These are phyloP conservation scores for Stegodyphus dumicola DNA, from an alignment of 1,140 invertebrate genomes.

Conservation along the genomic window DNA sequence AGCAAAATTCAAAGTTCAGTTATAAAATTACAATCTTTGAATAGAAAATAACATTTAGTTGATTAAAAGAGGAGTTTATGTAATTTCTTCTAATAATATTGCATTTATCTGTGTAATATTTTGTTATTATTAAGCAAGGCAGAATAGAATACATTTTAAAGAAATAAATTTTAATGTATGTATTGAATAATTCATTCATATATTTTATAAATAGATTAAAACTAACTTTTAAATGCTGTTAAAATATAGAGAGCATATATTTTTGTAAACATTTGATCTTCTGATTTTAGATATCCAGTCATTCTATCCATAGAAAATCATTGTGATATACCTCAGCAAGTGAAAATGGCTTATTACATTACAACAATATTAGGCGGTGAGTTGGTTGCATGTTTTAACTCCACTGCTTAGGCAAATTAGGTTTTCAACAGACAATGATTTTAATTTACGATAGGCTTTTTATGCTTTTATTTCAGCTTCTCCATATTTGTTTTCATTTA, in stretches of 20 bases:
- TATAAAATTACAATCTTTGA: too few species aligned
- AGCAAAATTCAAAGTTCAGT: too few species aligned
- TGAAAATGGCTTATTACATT: constrained; percentile 82
- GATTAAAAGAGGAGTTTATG: not conserved
- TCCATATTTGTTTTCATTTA: not conserved
- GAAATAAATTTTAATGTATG: not conserved
- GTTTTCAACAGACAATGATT: constrained; percentile 4
- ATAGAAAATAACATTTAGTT: not conserved
- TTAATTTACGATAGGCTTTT: constrained; percentile 49
- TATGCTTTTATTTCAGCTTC: not conserved
- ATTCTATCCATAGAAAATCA: constrained; percentile 97
- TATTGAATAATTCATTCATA: too few species aligned
- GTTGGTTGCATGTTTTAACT: not conserved
- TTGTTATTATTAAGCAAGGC: not conserved
- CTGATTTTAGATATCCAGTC: constrained; percentile 78
- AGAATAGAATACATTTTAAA: not conserved
- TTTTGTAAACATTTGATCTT: not conserved
- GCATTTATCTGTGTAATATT: not conserved
- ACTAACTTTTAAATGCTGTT: not conserved
- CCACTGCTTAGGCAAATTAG: not conserved
- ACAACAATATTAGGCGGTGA: constrained; percentile 61
- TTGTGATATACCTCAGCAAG: constrained; percentile 91
- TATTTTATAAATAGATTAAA: too few species aligned
- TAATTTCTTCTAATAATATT: not conserved
- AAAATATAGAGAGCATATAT: not conserved